phyloP scores from a whole-genome alignment of 2,113 vertebrate genomes.

The Ctenomys sociabilis region DNA sequence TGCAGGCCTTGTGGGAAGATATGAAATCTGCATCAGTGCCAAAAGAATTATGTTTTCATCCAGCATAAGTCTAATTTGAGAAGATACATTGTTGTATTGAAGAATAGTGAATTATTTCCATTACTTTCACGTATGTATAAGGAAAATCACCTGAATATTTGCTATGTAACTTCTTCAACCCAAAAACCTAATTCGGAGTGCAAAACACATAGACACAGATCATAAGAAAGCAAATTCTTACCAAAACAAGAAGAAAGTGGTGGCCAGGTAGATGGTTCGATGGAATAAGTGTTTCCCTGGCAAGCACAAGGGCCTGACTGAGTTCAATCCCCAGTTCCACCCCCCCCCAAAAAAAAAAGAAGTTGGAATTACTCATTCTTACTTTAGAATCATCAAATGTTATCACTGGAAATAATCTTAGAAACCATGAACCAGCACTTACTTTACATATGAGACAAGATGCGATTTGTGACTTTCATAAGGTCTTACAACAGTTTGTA shows the following conservation, averaged over 20 bases:
- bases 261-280: too few species aligned
- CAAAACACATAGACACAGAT: background rate
- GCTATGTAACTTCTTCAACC: background rate
- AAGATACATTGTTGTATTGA: background rate
- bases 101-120: background rate
- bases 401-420: background rate
- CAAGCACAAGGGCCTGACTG: too few species aligned
- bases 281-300: too few species aligned
- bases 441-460: background rate
- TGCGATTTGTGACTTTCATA: background rate
- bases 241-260: background rate
- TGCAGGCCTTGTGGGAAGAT: background rate
- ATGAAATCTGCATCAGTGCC: background rate
- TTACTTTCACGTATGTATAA: background rate
- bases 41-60: slow-evolving; percentile 15
- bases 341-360: slow-evolving; percentile 25
- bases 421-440: background rate
- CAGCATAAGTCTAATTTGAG: slow-evolving; percentile 6
- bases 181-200: background rate
- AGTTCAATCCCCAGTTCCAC: too few species aligned
- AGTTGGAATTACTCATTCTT: background rate
- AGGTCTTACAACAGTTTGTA: background rate
- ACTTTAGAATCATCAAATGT: background rate
- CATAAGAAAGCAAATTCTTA: background rate
- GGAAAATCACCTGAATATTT: slow-evolving; percentile 39